Percentiles rank a stretch among this genome's conserved stretches.
Evolutionary conservation across 2,797 vertebrate species (phyloP).

Genomic region (Phoxinus dragarum): DNA sequence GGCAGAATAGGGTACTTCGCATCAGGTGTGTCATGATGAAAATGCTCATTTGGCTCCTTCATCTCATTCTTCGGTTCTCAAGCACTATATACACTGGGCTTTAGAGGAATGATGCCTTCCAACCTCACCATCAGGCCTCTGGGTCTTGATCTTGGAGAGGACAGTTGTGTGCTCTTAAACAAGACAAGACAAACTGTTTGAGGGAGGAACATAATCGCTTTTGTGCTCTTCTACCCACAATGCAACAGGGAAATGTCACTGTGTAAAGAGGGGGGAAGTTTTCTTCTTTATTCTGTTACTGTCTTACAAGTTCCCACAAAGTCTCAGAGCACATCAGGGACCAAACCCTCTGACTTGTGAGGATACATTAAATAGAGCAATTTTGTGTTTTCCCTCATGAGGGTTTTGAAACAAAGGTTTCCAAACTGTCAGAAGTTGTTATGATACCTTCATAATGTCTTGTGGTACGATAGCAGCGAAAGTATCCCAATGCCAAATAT

Average conservation of each 20-base stretch:
- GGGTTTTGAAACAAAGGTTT: background rate
- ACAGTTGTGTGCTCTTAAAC: slow-evolving; percentile 47
- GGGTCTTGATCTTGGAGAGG: slow-evolving; percentile 31
- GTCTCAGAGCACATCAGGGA: slow-evolving; percentile 13
- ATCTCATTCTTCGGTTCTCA: background rate
- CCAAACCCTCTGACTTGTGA: background rate
- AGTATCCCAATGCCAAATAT: background rate
- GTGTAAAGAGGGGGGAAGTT: slow-evolving; percentile 29
- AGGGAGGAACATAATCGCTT: slow-evolving; percentile 29
- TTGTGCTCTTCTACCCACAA: slow-evolving; percentile 38
- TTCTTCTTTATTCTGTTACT: slow-evolving; percentile 3
- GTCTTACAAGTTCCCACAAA: slow-evolving; percentile 23
- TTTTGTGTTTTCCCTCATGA: slow-evolving; percentile 23
- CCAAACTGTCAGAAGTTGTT: slow-evolving; percentile 10
- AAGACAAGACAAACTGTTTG: slow-evolving; percentile 35
- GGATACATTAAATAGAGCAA: slow-evolving; percentile 47
- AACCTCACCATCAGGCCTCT: background rate
- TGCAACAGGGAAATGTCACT: slow-evolving; percentile 51
- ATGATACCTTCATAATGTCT: background rate
- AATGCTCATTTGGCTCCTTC: slow-evolving; percentile 9
- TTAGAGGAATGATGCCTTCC: background rate
- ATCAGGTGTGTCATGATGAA: slow-evolving; percentile 38
- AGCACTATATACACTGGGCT: slow-evolving; percentile 21
- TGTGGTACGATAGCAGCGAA: background rate
- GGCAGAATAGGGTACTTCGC: background rate